These are phyloP conservation scores for Struthio camelus DNA, from an alignment of 2,113 vertebrate species.

Conservation along the genomic window DNA sequence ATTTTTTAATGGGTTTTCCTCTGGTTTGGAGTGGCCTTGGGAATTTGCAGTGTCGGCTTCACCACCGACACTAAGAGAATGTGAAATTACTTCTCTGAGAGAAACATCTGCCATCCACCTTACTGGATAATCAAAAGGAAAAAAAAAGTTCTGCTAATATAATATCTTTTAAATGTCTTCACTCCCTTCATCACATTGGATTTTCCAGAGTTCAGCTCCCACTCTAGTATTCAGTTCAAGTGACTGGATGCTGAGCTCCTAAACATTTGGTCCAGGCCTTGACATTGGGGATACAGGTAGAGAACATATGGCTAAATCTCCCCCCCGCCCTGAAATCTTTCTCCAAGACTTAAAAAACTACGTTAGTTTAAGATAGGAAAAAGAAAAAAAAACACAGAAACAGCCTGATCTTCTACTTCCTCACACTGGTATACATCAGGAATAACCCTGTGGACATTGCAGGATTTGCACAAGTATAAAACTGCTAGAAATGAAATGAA, in stretches of 20 bases:
- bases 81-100: background rate
- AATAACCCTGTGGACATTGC: slow-evolving; percentile 47
- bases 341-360: slow-evolving; percentile 38
- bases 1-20: background rate
- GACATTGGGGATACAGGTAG: background rate
- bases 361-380: slow-evolving; percentile 44
- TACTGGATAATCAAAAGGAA: background rate
- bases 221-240: background rate
- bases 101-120: background rate
- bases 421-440: slow-evolving; percentile 58
- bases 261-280: background rate
- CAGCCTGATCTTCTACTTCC: slow-evolving; percentile 43
- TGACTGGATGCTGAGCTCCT: slow-evolving; percentile 7
- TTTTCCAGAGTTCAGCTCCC: slow-evolving; percentile 1
- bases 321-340: slow-evolving; percentile 33
- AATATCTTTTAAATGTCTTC: background rate
- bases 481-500: slow-evolving; percentile 51
- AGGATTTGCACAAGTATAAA: slow-evolving; percentile 56
- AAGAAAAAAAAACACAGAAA: slow-evolving; percentile 51
- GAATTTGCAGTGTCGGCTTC: background rate
- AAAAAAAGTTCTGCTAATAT: background rate
- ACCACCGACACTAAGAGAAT: background rate
- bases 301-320: slow-evolving; percentile 9
- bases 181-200: background rate
- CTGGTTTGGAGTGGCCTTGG: background rate